Base-by-base conservation (phyloP, 2,888 invertebrate species). In the Microdon myrmicae region DNA sequence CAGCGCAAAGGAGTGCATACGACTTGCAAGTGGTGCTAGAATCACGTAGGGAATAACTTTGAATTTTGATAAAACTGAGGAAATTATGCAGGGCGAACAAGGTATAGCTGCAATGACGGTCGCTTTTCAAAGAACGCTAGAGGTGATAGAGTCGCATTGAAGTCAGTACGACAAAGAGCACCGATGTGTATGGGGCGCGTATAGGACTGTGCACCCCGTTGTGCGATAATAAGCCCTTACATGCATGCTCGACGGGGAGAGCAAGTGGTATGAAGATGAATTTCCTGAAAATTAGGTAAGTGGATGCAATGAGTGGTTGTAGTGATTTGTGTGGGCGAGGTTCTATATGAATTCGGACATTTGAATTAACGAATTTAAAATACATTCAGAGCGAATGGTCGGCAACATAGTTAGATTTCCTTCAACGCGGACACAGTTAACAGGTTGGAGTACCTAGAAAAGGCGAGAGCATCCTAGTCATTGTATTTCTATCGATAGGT, bases 11-110 rank as follows among this genome's bases (percentile, higher is more conserved):
- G 16, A 12, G 19, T 19, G 16, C 26, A 26, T 19, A 20, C 6
- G 28, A n/a, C 20, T 20, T 35, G 12, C 25, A 31, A 9, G 16
- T 20, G 8, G 14, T 25, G 37, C 19, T 48, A 10, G 37, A 37
- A 48, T 43, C 60, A 60, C 60, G 60, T 60, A 48, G 26, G 26
- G 38, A 60, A 60, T 48, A 60, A 60, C 60, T 55, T 55, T 48
- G 41, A 32, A 55, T 48, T 48, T 60, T 41, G 32, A 55, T 59
- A 41, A 54, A 39, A 12, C 38, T 19, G 20, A 17, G 51, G 23
- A 45, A 44, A 32, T 29, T 26, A 54, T 59, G 28, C 35, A 28
- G 20, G 35, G 10, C 7, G 25, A 41, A 17, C 25, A 29, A 31
- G 13, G 23, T 5, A 13, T 12, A 9, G 20, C 4, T 3, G 31